Base-by-base conservation (phyloP, 1,140 invertebrate genomes). In the Drosophila eugracilis region DNA sequence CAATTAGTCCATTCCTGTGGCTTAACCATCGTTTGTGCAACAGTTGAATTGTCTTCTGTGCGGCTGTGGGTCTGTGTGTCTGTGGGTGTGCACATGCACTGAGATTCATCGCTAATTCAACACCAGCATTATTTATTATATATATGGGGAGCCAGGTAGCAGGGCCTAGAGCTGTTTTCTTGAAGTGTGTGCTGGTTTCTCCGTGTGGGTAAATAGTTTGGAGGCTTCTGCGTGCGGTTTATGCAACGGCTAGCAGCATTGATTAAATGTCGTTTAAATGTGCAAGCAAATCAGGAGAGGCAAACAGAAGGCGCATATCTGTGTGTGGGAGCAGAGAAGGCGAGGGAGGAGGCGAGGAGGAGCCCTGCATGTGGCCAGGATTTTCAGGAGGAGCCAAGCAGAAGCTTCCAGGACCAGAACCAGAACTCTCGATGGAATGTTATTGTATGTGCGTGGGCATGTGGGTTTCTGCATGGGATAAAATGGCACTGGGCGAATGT, bases 191-290 rank as follows among this genome's bases (percentile, higher is more conserved):
- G n/a, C 5, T 12, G 7, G 41, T 54, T 58, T 45, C 24, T 45
- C 44, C 37, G 50, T 66, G 39, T 45, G 57, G 48, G 62, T 34
- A 73, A 67, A 81, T 63, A 81, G 67, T 77, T 81, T 65, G 47
- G 28, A 70, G 75, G 59, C 50, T 58, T 63, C 65, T 66, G 62
- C 63, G 69, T 77, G 62, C 65, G 78, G 74, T 65, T 77, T 57
- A 37, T 80, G 66, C 58, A 65, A 49, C 44, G 55, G 66, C 72
- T 72, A 72, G 32, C 54, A 59, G 63, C 73, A 74, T 86, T 85
- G 81, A 86, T 86, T 86, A 85, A 85, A 86, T 80, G 81, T 86
- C 80, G 77, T 55, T 85, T 85, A 77, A 85, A 73, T 86, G 72
- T 76, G 81, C 80, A 79, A 84, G 80, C 80, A 85, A 80, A 86